phyloP scores from a whole-genome alignment of 1,140 invertebrate species.

The Lutraria rhynchaena region DNA sequence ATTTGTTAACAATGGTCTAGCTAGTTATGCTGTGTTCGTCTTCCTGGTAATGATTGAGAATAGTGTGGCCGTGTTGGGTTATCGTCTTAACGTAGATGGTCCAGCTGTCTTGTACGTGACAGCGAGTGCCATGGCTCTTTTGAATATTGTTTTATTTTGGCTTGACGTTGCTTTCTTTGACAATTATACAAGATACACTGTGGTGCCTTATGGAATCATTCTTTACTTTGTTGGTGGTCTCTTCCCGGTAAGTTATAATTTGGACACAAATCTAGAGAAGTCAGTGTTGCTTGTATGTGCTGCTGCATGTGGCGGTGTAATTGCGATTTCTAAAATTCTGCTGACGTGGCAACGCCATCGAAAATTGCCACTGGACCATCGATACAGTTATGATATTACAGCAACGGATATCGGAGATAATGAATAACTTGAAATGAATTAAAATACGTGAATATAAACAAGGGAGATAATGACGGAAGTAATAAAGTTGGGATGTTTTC shows the following conservation, averaged over 20 bases:
- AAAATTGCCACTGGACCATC: background rate
- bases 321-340: slow-evolving; percentile 3
- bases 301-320: background rate
- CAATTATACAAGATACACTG: slow-evolving; percentile 23
- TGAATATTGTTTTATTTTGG: slow-evolving; percentile 7
- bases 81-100: background rate
- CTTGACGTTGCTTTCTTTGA: slow-evolving; percentile 5
- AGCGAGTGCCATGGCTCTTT: background rate
- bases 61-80: background rate
- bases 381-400: slow-evolving; percentile 8
- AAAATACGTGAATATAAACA: too few relatives aligned
- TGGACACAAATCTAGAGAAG: background rate
- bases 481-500: too few relatives aligned
- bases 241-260: slow-evolving; percentile 11
- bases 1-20: slow-evolving; percentile 7
- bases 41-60: slow-evolving; percentile 23
- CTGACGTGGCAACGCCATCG: background rate
- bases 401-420: background rate
- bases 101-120: background rate
- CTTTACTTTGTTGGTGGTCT: slow-evolving; percentile 9
- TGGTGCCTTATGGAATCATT: slow-evolving; percentile 9
- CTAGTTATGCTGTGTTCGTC: slow-evolving; percentile 8
- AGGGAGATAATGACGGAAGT: too few relatives aligned
- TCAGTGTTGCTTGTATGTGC: slow-evolving; percentile 18
- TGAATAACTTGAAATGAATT: too few relatives aligned